Evolutionary conservation across 2,113 vertebrate species (phyloP), one percentile per base, ranked within the genome.

Genomic region (Hemibagrus wyckioides): DNA sequence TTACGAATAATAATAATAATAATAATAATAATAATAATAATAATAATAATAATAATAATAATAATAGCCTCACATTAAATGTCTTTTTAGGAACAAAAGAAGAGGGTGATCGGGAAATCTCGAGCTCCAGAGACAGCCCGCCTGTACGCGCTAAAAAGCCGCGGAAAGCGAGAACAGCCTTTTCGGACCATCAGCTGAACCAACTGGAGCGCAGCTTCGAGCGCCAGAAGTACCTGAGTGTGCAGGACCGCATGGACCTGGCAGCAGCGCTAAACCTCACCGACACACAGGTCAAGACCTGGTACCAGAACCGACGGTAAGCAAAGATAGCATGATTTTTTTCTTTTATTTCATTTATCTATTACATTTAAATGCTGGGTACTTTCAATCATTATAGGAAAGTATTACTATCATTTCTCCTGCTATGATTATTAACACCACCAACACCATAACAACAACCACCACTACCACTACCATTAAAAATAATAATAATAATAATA

Each of bases 221-320:
- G 95, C 92, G 98, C 73, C 98, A 99, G 90, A 99, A 99, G 94
- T 99, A 99, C 93, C 96, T 99, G 94, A 99, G 98, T 54, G 98
- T 99, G 84, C 98, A 99, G 93, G 98, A 99, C 94, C 97, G 98
- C 92, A 99, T 99, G 98, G 98, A 99, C 93, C 94, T 99, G 93
- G 98, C 98, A 0, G 98, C 98, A 17, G 97, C 97, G 0, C 96
- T 98, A 90, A 98, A 98, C 92, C 97, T 98, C 91, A 98, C 97
- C 0, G 97, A 98, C 93, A 98, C 97, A 41, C 97, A 98, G 93
- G 97, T 98, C 91, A 98, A 98, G 93, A 98, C 97, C 91, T 98
- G 97, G 97, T 98, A 98, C 94, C 97, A 98, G 90, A 98, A 98
- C 93, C 94, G 97, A 93, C 95, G 97, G 97, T 98, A 50, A 75